Base-by-base conservation (phyloP, 2,888 invertebrate genomes). In the Ophonus ardosiacus region DNA sequence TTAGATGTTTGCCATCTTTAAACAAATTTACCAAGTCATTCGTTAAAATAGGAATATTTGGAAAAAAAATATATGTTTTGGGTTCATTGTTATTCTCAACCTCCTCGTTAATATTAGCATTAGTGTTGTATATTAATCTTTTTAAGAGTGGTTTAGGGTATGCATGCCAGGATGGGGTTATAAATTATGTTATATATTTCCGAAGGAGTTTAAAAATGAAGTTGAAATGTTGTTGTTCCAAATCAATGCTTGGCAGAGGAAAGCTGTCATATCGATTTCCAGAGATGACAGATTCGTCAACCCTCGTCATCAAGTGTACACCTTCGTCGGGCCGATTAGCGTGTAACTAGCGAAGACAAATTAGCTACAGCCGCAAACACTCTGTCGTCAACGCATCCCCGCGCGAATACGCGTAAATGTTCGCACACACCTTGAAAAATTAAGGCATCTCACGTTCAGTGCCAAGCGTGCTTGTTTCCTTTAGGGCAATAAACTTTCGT, bases 281-380 rank as follows among this genome's bases (percentile, higher is more conserved):
- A 56, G 21, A 71, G 82, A 82, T 82, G 82, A 82, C 68, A 71
- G 71, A 71, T 68, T 71, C 82, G 71, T 71, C 43, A 68, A 82
- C 82, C 82, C 82, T 82, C 82, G 68, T 81, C 81, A 81, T 63
- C 18, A 10, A 71, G 38, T 15, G 38, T 24, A 68, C 71, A 82
- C 82, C 71, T 65, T 18, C 82, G 71, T 71, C 56, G 38, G 56
- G 8, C 56, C 82, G 82, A 82, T 82, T 82, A 68, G 68, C 40
- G 82, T 71, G 24, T 82, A 71, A 65, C 82, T 82, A 65, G 68
- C 57, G 65, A 18, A 31, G 71, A 82, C 82, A 82, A 82, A 82
- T 82, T 82, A 82, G 71, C 82, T 71, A 71, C 82, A 82, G 71
- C 82, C 82, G 38, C 82, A 57, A 81, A 82, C 81, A 71, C 81